Conservation (phyloP, 1,140 invertebrate species). For the Frieseomelitta varia region DNA sequence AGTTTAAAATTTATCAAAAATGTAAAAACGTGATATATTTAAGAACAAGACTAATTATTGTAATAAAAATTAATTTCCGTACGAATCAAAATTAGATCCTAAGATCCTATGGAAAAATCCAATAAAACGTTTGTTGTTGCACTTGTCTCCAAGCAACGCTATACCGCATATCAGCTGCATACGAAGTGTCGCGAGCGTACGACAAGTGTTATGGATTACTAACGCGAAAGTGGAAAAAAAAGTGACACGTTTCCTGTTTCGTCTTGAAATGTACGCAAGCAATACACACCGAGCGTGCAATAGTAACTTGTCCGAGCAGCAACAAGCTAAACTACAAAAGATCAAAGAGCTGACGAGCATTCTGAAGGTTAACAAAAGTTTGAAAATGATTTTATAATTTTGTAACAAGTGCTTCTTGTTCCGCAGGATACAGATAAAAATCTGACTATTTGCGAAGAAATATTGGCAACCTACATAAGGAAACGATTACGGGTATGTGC, state of each 20-base stretch:
- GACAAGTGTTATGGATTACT: conserved; percentile 53
- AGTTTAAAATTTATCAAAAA: neutral
- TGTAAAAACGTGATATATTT: neutral
- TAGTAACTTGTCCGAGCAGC: conserved; percentile 21
- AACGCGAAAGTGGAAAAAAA: conserved; percentile 21
- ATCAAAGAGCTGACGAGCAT: conserved; percentile 68
- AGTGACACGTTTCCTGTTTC: conserved; percentile 14
- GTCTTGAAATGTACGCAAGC: conserved; percentile 46
- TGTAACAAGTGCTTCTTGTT: conserved; percentile 28
- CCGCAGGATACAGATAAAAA: conserved; percentile 73
- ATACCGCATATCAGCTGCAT: conserved; percentile 17
- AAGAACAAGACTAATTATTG: neutral
- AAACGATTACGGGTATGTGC: conserved; percentile 69
- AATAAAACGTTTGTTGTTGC: conserved; percentile 50
- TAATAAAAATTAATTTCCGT: neutral
- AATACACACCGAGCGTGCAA: conserved; percentile 30
- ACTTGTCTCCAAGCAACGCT: conserved; percentile 65
- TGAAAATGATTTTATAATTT: neutral
- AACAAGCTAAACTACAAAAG: conserved; percentile 60
- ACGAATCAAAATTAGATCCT: neutral
- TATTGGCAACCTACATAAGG: conserved; percentile 68
- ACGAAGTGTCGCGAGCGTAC: conserved; percentile 3
- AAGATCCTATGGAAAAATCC: neutral
- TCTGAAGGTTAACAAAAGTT: conserved; percentile 60
- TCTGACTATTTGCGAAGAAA: conserved; percentile 73